Conservation (phyloP, 2,797 vertebrate species). For the Naso thynnoides region DNA sequence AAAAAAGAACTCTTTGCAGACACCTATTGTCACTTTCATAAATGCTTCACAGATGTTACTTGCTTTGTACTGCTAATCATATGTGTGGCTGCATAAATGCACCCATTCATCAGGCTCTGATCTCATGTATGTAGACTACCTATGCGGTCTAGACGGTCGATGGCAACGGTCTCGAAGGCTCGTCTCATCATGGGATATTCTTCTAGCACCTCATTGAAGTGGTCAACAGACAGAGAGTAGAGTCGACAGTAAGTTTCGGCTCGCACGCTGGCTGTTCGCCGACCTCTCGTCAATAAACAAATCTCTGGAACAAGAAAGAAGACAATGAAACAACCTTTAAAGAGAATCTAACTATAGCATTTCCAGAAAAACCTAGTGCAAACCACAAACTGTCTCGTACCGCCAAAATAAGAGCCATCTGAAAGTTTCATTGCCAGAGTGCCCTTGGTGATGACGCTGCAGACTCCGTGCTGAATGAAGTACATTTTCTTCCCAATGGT, state of each 20-base stretch:
- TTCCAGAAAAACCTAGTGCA: not conserved
- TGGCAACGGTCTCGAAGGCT: conserved; percentile 94
- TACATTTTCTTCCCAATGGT: conserved; percentile 98
- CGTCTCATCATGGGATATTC: conserved; percentile 97
- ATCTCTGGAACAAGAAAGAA: conserved; percentile 85
- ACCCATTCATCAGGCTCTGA: not conserved
- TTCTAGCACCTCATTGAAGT: conserved; percentile 96
- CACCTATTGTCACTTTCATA: not conserved
- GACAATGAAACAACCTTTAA: conserved; percentile 14
- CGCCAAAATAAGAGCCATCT: conserved; percentile 95
- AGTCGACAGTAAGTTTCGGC: conserved; percentile 94
- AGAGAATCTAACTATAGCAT: not conserved
- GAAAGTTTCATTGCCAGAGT: conserved; percentile 96
- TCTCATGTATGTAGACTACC: conserved; percentile 76
- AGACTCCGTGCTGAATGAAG: conserved; percentile 96
- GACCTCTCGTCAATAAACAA: conserved; percentile 92
- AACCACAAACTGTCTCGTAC: conserved; percentile 69
- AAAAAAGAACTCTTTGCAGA: too few species aligned
- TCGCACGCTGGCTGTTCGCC: conserved; percentile 92
- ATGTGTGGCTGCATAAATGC: not conserved
- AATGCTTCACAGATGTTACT: not conserved
- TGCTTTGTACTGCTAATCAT: not conserved
- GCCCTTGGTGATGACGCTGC: conserved; percentile 94
- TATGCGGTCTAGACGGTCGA: conserved; percentile 93
- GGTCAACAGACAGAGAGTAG: conserved; percentile 93